phyloP scores from a whole-genome alignment of 1,140 invertebrate genomes.

The Coenobita brevimanus region DNA sequence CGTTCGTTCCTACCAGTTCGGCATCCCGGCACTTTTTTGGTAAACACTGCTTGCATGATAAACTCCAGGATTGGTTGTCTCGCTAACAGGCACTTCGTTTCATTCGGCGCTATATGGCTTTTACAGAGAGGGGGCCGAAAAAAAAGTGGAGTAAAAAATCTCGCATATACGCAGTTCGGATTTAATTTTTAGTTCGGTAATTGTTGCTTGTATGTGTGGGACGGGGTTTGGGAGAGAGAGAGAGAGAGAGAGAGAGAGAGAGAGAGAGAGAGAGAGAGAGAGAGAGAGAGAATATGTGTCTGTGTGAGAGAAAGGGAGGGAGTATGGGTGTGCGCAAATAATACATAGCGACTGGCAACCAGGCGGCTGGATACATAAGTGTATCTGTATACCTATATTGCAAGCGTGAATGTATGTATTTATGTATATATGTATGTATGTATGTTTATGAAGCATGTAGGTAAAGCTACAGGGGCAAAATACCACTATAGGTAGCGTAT shows the following conservation, averaged over 20 bases:
- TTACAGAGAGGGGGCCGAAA: slow-evolving; percentile 13
- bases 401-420: too few relatives aligned
- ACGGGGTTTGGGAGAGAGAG: neutral
- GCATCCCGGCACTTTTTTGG: too few relatives aligned
- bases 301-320: slow-evolving; percentile 10
- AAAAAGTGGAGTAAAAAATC: slow-evolving; percentile 17
- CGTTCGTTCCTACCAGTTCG: too few relatives aligned
- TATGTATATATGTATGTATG: too few relatives aligned
- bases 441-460: too few relatives aligned
- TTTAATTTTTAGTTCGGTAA: slow-evolving; percentile 30
- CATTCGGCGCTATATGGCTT: slow-evolving; percentile 27
- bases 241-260: slow-evolving; percentile 22
- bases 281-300: slow-evolving; percentile 19
- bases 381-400: too few relatives aligned
- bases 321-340: neutral
- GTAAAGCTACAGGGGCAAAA: too few relatives aligned
- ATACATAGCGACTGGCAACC: too few relatives aligned
- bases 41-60: slow-evolving; percentile 21
- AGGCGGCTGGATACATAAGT: too few relatives aligned
- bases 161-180: neutral
- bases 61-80: slow-evolving; percentile 19
- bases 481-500: too few relatives aligned
- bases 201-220: slow-evolving; percentile 15
- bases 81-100: slow-evolving; percentile 34
- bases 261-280: slow-evolving; percentile 24